Conservation (phyloP, 2,113 vertebrate genomes). For the Oncorhynchus kisutch region DNA sequence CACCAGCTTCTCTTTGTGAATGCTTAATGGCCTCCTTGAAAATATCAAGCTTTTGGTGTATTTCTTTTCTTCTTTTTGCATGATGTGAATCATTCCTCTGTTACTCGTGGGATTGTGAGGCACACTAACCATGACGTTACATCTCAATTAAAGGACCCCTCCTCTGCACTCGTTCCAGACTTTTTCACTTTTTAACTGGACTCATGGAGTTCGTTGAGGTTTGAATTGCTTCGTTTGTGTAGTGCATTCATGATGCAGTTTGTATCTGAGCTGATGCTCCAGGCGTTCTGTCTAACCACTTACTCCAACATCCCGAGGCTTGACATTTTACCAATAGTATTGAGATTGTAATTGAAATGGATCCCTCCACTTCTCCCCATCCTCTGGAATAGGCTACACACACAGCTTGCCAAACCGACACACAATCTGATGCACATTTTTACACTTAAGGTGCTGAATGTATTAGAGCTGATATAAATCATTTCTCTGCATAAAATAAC, state of each 20-base stretch:
- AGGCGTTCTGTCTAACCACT: background rate
- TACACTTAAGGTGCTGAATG: too few relatives aligned
- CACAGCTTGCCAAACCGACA: background rate
- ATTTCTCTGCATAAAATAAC: too few relatives aligned
- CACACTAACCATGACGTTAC: slow-evolving; percentile 15
- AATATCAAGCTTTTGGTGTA: background rate
- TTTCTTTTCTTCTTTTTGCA: background rate
- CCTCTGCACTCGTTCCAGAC: slow-evolving; percentile 13
- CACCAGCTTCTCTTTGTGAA: slow-evolving; percentile 12
- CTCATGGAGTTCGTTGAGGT: slow-evolving; percentile 11
- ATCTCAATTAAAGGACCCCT: background rate
- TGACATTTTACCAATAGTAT: background rate
- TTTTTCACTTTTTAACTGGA: slow-evolving; percentile 8
- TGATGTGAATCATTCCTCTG: background rate
- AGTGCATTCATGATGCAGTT: background rate
- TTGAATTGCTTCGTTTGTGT: background rate
- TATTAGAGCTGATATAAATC: too few relatives aligned
- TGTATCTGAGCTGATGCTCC: background rate
- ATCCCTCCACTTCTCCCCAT: background rate
- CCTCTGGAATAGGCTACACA: background rate
- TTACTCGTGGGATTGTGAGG: background rate
- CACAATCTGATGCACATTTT: background rate
- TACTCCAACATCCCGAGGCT: background rate
- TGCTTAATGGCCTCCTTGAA: background rate
- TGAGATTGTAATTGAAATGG: background rate